Base-by-base conservation (phyloP, 37 sponge, comb jelly and placozoan genomes). In the Halichondria panicea region DNA sequence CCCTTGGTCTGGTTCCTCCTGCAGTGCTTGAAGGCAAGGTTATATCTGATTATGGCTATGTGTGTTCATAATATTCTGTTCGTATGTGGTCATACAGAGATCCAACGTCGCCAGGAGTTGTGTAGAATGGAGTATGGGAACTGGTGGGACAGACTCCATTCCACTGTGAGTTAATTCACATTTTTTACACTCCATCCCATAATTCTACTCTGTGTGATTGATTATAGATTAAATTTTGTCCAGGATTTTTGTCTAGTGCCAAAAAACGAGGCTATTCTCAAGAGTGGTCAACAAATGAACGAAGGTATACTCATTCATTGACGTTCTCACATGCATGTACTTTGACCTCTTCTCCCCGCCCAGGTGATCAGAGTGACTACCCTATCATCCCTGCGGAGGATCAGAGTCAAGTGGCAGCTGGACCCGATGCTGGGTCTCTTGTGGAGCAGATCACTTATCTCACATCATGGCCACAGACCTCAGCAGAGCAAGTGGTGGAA, bases 71-170 rank as follows among this genome's bases (percentile, higher is more conserved):
- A 18, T 45, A 35, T 63, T 27, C 32, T 5, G 65, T 4, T 13
- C 4, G 21, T 9, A 33, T 13, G 30, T 9, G 24, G 30, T 63
- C 3, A 63, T 4, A 9, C 33, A 78, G 86, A 86, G 67, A 86
- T 86, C 36, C 86, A 79, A 4, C 62, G 86, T 7, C 27, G 86
- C 28, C 86, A 86, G 50, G 30, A 74, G 66, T 42, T 78, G 46
- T 86, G 79, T 42, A 64, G 58, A 41, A 69, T 80, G 7, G 86
- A 86, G 68, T 74, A 78, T 57, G 86, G 86, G 30, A 86, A 86
- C 74, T 86, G 86, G 86, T 86, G 86, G 86, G 86, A 86, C 66
- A 24, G 86, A 42, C 80, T 71, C 7, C 86, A 86, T 60, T 66
- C 66, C 54, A 82, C 82, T 31, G 82, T 82, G 28, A 55, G 77